A percentile compares a stretch with the other conserved stretches of the same genome.
These are phyloP conservation scores for Zhuqinia jingwanae DNA, from an alignment of 2,888 invertebrate species.

Conservation along the genomic window DNA sequence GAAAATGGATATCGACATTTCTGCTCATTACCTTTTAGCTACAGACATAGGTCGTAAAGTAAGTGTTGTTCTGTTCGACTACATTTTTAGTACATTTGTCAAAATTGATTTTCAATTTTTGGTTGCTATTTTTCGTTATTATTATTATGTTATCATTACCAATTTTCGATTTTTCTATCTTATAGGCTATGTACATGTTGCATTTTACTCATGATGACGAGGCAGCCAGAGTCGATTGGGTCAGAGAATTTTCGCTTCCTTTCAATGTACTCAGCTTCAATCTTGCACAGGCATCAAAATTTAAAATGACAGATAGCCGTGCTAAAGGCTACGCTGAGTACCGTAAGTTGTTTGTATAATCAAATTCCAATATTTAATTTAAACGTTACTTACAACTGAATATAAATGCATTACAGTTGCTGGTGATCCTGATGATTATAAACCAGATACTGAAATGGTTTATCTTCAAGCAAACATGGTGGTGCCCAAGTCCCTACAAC, in stretches of 20 bases:
- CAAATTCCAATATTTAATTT: background rate
- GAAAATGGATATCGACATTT: constrained; percentile 85
- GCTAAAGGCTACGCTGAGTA: constrained; percentile 68
- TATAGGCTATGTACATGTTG: constrained; percentile 89
- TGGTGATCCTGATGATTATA: constrained; percentile 72
- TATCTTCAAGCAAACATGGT: constrained; percentile 88
- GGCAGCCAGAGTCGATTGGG: constrained; percentile 86
- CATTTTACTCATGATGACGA: constrained; percentile 85
- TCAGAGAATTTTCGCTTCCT: constrained; percentile 93
- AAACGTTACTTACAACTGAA: background rate
- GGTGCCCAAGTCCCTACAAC: constrained; percentile 94
- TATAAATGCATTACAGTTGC: constrained; percentile 57
- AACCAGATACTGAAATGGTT: constrained; percentile 74
- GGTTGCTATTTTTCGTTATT: too few species aligned
- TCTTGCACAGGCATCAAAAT: constrained; percentile 88
- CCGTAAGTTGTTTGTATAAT: constrained; percentile 47
- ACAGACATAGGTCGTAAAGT: constrained; percentile 92
- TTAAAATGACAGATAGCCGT: constrained; percentile 81
- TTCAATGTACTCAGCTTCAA: constrained; percentile 94
- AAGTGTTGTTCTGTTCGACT: constrained; percentile 64
- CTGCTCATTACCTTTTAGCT: constrained; percentile 92
- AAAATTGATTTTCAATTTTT: background rate
- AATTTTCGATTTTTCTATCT: too few species aligned
- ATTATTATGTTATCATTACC: background rate
- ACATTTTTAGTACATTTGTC: background rate